Evolutionary conservation across 2,113 vertebrate genomes (phyloP).

Genomic region (Callipepla squamata): DNA sequence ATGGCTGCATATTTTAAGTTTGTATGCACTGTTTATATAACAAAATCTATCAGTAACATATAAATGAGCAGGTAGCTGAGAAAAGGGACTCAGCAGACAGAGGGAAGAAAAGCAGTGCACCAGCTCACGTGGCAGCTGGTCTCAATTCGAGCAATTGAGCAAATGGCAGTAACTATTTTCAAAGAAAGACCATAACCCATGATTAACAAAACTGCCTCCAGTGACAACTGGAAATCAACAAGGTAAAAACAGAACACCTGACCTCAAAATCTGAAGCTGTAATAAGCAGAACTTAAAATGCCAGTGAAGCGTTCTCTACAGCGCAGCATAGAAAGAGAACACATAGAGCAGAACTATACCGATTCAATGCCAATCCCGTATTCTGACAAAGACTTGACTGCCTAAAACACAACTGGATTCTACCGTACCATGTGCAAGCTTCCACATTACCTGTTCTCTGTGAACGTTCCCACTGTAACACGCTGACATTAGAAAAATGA

Average conservation of each 20-base stretch:
- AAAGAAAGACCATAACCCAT: not conserved
- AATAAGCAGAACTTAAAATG: not conserved
- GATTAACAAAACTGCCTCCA: not conserved
- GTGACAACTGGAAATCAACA: not conserved
- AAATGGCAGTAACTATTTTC: not conserved
- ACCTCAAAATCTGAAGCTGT: not conserved
- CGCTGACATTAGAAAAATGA: not conserved
- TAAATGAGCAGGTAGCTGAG: not conserved
- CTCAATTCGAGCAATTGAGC: not conserved
- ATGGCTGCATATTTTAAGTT: not conserved
- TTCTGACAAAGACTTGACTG: not conserved
- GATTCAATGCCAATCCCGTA: not conserved
- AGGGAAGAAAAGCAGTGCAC: not conserved
- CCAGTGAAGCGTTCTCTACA: not conserved
- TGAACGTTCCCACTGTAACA: not conserved
- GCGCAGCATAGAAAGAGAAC: not conserved
- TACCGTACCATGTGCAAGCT: not conserved
- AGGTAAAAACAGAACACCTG: not conserved
- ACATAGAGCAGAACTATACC: not conserved
- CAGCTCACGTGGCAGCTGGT: not conserved
- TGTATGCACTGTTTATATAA: not conserved
- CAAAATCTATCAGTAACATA: not conserved
- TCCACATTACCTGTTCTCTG: not conserved
- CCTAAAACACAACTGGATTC: not conserved
- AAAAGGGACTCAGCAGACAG: not conserved